Conservation (phyloP, 2,888 invertebrate species). For the Actias luna region DNA sequence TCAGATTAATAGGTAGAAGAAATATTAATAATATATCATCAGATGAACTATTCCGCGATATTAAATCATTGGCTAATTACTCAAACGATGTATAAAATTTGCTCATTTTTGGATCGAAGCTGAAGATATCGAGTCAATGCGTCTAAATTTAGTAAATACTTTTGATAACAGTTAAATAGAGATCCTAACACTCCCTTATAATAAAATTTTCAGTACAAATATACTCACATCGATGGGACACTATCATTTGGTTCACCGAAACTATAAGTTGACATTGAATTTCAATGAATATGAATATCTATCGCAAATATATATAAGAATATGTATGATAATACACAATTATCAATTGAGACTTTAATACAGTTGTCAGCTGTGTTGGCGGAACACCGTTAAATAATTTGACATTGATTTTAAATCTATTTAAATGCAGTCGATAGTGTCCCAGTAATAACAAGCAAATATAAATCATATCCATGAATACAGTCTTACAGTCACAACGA, state of each 20-base stretch:
- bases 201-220: not conserved
- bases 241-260: not conserved
- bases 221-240: not conserved
- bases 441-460: conserved; percentile 24
- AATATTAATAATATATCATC: too few relatives aligned
- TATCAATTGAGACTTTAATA: not conserved
- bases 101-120: not conserved
- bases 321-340: too few relatives aligned
- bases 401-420: not conserved
- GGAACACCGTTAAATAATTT: too few relatives aligned
- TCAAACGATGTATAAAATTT: too few relatives aligned
- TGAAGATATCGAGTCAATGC: not conserved
- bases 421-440: not conserved
- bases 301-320: too few relatives aligned
- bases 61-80: too few relatives aligned
- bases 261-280: not conserved
- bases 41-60: too few relatives aligned
- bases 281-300: too few relatives aligned
- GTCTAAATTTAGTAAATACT: not conserved
- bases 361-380: too few relatives aligned
- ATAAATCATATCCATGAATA: conserved; percentile 32
- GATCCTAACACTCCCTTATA: not conserved
- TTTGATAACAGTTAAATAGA: not conserved
- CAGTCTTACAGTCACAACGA: conserved; percentile 62
- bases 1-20: too few relatives aligned